Percentiles rank a stretch among this genome's conserved stretches.
These are phyloP conservation scores for Latrodectus hesperus DNA, from an alignment of 2,888 invertebrate genomes.

Conservation along the genomic window DNA sequence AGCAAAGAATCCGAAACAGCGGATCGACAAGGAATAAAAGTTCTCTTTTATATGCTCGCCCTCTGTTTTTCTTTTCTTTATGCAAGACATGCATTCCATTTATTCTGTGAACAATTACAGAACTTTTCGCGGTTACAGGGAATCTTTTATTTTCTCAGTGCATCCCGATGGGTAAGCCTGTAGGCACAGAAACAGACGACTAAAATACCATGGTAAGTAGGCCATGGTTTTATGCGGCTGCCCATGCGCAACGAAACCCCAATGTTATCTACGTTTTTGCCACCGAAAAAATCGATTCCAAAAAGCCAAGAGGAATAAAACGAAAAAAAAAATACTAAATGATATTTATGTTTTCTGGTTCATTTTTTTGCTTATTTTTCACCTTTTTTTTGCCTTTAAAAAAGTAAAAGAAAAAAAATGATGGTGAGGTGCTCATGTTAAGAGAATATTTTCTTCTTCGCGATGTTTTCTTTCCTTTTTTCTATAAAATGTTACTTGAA, in stretches of 20 bases:
- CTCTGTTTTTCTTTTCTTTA: background rate
- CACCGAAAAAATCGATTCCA: constrained; percentile 37
- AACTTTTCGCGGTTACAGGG: background rate
- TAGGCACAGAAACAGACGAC: constrained; percentile 10
- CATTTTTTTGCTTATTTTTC: constrained; percentile 28
- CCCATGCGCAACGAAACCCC: constrained; percentile 19
- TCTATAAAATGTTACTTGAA: constrained; percentile 39
- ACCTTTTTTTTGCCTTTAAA: constrained; percentile 22
- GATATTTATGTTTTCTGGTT: constrained; percentile 58
- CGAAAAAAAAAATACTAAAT: constrained; percentile 36
- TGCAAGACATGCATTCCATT: background rate
- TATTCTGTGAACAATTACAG: constrained; percentile 1
- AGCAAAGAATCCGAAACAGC: background rate
- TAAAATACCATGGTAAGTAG: constrained; percentile 31
- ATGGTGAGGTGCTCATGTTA: constrained; percentile 49
- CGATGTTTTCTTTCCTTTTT: constrained; percentile 16
- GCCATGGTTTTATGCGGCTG: constrained; percentile 28
- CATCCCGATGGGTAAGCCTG: constrained; percentile 10
- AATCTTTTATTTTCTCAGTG: constrained; percentile 6
- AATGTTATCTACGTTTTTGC: constrained; percentile 29
- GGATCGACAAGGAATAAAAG: background rate
- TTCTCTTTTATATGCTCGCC: background rate
- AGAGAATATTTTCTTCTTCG: constrained; percentile 36
- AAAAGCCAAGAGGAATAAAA: constrained; percentile 34
- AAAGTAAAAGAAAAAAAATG: constrained; percentile 7